Evolutionary conservation across 2,113 vertebrate species (phyloP).

Genomic region (Centropus bengalensis): DNA sequence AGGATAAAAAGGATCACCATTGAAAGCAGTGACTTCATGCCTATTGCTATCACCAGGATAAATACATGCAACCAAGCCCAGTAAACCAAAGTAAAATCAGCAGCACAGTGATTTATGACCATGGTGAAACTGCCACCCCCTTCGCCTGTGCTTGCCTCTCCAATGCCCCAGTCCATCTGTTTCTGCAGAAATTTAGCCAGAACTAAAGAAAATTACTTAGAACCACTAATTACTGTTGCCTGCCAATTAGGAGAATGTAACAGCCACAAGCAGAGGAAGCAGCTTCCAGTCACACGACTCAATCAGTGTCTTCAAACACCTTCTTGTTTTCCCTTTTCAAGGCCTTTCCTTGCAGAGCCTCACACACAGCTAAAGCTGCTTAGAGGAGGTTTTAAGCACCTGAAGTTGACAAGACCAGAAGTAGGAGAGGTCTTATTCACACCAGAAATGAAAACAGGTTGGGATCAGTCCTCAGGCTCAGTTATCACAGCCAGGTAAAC

Average conservation of each 20-base stretch:
- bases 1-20: rapidly evolving
- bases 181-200: neutral
- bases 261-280: neutral
- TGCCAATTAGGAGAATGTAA: neutral
- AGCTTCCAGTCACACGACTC: neutral
- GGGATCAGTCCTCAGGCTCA: neutral
- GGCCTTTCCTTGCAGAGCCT: neutral
- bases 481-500: neutral
- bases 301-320: neutral
- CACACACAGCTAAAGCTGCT: neutral
- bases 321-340: neutral
- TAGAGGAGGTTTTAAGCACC: neutral
- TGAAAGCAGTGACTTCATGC: neutral
- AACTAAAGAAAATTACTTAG: neutral
- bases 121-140: neutral
- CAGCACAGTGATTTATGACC: neutral
- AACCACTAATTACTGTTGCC: neutral
- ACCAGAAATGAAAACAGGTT: neutral
- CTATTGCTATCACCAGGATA: neutral
- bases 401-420: neutral
- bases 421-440: neutral
- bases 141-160: neutral
- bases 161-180: neutral
- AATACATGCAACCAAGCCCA: neutral
- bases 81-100: neutral